Evolutionary conservation across 2,113 vertebrate genomes (phyloP).

Genomic region (Benitochromis conjunctus): DNA sequence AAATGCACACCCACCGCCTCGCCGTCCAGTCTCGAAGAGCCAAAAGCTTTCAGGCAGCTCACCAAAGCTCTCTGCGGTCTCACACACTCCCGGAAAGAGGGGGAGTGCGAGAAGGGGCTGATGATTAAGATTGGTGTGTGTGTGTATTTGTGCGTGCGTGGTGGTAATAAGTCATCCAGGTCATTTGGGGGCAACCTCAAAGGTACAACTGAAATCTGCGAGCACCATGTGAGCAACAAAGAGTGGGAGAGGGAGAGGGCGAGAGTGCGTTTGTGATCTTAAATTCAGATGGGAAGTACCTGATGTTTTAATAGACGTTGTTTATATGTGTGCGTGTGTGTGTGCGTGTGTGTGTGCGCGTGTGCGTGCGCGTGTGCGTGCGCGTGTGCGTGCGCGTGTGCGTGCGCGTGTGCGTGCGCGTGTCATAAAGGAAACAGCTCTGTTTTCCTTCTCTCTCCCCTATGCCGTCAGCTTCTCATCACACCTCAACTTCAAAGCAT

Average conservation of each 20-base stretch:
- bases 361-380: neutral
- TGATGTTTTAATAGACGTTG: conserved; percentile 14
- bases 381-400: neutral
- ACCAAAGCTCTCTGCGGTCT: conserved; percentile 60
- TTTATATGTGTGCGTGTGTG: neutral
- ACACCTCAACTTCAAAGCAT: conserved; percentile 72
- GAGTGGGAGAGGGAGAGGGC: neutral
- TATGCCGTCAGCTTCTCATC: conserved; percentile 58
- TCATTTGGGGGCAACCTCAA: conserved; percentile 43
- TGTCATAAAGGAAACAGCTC: conserved; percentile 40
- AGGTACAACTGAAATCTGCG: conserved; percentile 15
- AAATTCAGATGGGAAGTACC: neutral
- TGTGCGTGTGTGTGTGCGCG: neutral
- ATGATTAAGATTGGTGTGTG: conserved; percentile 31
- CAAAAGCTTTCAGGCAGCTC: conserved; percentile 53
- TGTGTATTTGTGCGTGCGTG: neutral
- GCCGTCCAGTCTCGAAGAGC: conserved; percentile 36
- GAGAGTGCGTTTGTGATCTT: neutral
- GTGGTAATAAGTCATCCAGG: conserved; percentile 32
- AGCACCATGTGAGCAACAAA: neutral
- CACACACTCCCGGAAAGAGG: conserved; percentile 43
- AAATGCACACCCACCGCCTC: conserved; percentile 26
- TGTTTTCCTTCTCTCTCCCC: conserved; percentile 52
- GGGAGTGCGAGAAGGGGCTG: conserved; percentile 26
- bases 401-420: neutral